Evolutionary conservation across 2,797 vertebrate species (phyloP), one percentile per base, ranked within the genome.

Genomic region (Rhynchotus rufescens): DNA sequence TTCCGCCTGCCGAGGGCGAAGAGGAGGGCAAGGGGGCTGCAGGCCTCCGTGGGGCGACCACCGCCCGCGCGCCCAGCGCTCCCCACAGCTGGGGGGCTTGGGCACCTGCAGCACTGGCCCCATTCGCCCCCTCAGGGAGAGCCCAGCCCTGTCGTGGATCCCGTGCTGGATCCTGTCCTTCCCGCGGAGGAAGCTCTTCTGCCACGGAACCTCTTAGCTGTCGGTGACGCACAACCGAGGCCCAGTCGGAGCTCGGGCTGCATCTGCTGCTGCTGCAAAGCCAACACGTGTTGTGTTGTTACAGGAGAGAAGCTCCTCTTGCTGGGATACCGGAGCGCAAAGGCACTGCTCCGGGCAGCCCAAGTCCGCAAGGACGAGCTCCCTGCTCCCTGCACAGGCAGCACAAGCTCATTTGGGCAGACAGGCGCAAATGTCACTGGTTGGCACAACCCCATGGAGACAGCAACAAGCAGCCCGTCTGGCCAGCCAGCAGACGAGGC

Each of bases 61-160:
- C 0, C 10, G 25, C 73, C 38, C 21, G 30, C 0, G 0, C 1
- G 13, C 6, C 6, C 82, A 30, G 44, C 36, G 36, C 36, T 36
- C 36, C 36, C 36, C 36, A 36, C 36, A 36, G 36, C 36, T 10
- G 36, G 36, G 36, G 36, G 9, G 36, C 36, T 36, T 36, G 36
- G 36, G 36, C 36, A 36, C 36, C 36, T 10, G 36, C 36, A 36
- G 36, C 36, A 36, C 36, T 10, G 9, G 36, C 36, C 8, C 36
- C 10, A 10, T 10, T 36, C 9, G 11, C 3, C 12, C 67, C 36
- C 49, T 71, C 19, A 13, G 12, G 49, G 20, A 10, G 28, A 20
- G 51, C 64, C 52, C 64, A 44, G 69, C 30, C 38, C 51, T 21
- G 1, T 5, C 13, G 23, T 10, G 44, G 52, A 52, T 4, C 2